These are phyloP conservation scores for Griposia aprilina DNA, from an alignment of 2,888 invertebrate genomes.

Conservation along the genomic window DNA sequence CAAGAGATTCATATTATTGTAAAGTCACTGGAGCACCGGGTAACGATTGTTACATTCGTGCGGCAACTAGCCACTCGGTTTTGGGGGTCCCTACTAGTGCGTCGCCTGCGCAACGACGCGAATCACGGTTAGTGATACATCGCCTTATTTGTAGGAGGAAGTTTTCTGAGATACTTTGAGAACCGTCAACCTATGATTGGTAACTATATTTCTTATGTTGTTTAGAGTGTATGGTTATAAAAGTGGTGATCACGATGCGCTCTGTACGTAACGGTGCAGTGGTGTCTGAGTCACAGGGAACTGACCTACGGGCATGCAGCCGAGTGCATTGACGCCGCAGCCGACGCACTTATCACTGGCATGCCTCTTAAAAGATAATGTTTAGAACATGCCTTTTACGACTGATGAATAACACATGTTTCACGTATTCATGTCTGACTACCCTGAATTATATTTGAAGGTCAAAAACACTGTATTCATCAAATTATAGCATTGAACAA, in stretches of 20 bases:
- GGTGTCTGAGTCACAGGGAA: slow-evolving; percentile 89
- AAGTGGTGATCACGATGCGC: slow-evolving; percentile 82
- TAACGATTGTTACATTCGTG: slow-evolving; percentile 84
- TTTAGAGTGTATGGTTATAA: slow-evolving; percentile 63
- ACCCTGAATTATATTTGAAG: slow-evolving; percentile 79
- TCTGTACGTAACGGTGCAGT: slow-evolving; percentile 88
- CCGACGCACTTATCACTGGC: slow-evolving; percentile 87
- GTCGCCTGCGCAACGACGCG: slow-evolving; percentile 32
- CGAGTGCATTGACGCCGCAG: slow-evolving; percentile 89
- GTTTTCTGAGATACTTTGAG: background rate
- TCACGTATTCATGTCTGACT: slow-evolving; percentile 82
- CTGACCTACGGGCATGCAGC: slow-evolving; percentile 90
- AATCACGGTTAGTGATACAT: slow-evolving; percentile 64
- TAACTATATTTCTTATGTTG: slow-evolving; percentile 22
- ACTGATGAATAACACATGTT: slow-evolving; percentile 88
- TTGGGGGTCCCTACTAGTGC: slow-evolving; percentile 66
- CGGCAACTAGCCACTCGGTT: slow-evolving; percentile 77
- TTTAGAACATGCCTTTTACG: slow-evolving; percentile 83
- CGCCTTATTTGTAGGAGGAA: slow-evolving; percentile 51
- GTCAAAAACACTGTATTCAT: slow-evolving; percentile 78
- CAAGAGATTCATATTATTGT: slow-evolving; percentile 82
- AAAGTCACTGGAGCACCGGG: slow-evolving; percentile 87
- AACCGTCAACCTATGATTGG: slow-evolving; percentile 53
- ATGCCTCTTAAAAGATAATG: slow-evolving; percentile 89
- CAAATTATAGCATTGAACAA: slow-evolving; percentile 56